Percentiles rank a stretch among this genome's conserved stretches.
Evolutionary conservation across 2,113 vertebrate species (phyloP).

Genomic region (Neomonachus schauinslandi): DNA sequence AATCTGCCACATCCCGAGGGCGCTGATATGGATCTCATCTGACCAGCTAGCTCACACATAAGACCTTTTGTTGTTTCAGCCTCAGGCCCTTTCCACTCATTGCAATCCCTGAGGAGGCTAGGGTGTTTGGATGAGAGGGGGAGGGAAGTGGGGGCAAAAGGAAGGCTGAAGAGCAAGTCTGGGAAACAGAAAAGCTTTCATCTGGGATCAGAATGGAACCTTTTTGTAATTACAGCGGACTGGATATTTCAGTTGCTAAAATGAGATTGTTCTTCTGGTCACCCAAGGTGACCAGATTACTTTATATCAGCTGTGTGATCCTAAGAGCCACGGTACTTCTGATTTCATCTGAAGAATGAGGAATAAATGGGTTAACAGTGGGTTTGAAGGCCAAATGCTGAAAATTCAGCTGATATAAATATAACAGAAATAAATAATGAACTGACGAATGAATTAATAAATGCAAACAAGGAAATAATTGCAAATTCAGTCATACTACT

Average conservation of each 20-base stretch:
- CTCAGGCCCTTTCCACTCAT: neutral
- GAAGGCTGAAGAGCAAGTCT: neutral
- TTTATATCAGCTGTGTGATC: slow-evolving; percentile 15
- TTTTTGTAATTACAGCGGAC: neutral
- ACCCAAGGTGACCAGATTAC: neutral
- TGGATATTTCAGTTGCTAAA: neutral
- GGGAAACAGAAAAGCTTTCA: neutral
- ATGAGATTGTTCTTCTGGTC: neutral
- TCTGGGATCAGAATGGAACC: neutral
- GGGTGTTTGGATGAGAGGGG: neutral
- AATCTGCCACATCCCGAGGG: neutral
- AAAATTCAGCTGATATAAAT: neutral
- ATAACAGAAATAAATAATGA: neutral
- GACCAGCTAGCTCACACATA: neutral
- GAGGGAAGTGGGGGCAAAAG: neutral
- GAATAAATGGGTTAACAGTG: neutral
- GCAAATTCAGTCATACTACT: neutral
- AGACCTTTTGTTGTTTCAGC: neutral
- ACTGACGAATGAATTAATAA: neutral
- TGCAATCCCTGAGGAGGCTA: neutral
- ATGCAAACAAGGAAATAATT: neutral
- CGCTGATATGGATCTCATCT: neutral
- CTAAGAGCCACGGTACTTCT: neutral
- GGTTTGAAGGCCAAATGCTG: neutral
- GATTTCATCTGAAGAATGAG: neutral